These are phyloP conservation scores for Oophaga pumilio DNA, from an alignment of 2,113 vertebrate genomes.

Conservation along the genomic window DNA sequence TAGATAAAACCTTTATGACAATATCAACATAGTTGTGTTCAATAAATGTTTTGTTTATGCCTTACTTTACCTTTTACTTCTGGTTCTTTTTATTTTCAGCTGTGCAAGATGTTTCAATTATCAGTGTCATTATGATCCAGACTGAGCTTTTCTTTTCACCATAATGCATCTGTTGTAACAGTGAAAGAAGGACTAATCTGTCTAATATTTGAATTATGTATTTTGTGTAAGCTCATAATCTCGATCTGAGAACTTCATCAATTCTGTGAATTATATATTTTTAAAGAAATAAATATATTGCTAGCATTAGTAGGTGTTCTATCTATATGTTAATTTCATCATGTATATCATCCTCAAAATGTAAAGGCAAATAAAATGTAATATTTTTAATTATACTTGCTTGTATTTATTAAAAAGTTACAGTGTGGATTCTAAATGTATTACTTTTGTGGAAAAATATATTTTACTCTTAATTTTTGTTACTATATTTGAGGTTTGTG, in stretches of 20 bases:
- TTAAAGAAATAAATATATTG: neutral
- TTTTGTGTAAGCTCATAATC: neutral
- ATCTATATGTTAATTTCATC: conserved; percentile 12
- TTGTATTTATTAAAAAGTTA: neutral
- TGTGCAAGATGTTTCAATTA: conserved; percentile 18
- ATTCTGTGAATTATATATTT: neutral
- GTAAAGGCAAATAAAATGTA: neutral
- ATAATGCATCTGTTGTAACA: neutral
- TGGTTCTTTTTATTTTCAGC: neutral
- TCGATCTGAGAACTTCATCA: neutral
- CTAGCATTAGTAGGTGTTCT: neutral
- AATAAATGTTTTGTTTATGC: neutral
- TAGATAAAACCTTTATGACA: neutral
- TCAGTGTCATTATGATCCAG: neutral
- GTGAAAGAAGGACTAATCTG: conserved; percentile 13
- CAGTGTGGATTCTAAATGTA: neutral
- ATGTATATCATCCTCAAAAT: conserved; percentile 11
- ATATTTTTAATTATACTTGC: neutral
- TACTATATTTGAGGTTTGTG: too few species aligned
- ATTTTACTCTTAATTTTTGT: neutral
- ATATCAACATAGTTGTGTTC: neutral
- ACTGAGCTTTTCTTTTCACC: conserved; percentile 2
- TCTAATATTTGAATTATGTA: conserved; percentile 21
- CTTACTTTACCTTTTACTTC: neutral
- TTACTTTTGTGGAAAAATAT: too few species aligned